These are phyloP conservation scores for Lophius americanus DNA, from an alignment of 2,797 vertebrate genomes.

Conservation along the genomic window DNA sequence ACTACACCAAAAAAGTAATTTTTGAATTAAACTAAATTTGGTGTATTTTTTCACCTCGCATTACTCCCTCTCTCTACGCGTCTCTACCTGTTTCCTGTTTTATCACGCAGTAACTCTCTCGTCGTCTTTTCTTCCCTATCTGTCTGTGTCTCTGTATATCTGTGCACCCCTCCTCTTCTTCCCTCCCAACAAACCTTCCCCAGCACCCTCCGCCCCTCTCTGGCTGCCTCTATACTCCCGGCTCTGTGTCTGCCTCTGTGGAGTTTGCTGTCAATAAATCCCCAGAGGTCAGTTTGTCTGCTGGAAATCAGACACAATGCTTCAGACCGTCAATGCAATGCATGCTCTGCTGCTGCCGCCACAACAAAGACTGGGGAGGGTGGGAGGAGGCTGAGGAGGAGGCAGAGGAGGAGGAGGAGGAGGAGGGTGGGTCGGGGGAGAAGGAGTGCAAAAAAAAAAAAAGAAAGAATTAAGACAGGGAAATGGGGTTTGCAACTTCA, in stretches of 20 bases:
- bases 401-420: conserved; percentile 9
- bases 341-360: conserved; percentile 95
- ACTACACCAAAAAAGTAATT: conserved; percentile 51
- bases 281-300: conserved; percentile 99
- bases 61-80: conserved; percentile 47
- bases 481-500: conserved; percentile 86
- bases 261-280: conserved; percentile 99
- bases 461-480: conserved; percentile 53
- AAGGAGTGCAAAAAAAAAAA: conserved; percentile 3
- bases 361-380: conserved; percentile 87
- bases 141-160: conserved; percentile 58
- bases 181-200: conserved; percentile 49
- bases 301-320: conserved; percentile 99
- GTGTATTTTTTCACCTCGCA: conserved; percentile 34
- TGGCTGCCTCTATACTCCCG: conserved; percentile 75
- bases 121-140: conserved; percentile 58
- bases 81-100: conserved; percentile 75
- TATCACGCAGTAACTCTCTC: conserved; percentile 68
- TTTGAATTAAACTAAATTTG: conserved; percentile 59
- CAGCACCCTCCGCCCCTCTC: conserved; percentile 57
- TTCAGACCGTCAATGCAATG: conserved; percentile 93
- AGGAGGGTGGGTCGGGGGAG: conserved; percentile 17
- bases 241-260: conserved; percentile 90
- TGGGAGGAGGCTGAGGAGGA: conserved; percentile 24
- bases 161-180: conserved; percentile 9